Conservation (phyloP, 2,113 vertebrate species). For the Gallinago undulata region DNA sequence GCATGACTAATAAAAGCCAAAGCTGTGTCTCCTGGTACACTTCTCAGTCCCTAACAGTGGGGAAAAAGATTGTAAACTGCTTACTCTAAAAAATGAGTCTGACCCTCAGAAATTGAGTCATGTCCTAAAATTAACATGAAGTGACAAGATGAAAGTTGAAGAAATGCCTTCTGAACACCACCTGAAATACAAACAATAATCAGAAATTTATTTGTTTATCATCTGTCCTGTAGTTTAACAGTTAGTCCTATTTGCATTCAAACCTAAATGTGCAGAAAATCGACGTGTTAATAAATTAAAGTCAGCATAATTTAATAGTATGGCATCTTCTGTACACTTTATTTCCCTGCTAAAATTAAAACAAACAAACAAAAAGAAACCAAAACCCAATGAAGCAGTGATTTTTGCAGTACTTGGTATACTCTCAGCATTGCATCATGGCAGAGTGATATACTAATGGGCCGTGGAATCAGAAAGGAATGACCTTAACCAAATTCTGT, state of each 20-base stretch:
- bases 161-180: neutral
- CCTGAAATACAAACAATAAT: neutral
- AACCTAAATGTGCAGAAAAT: neutral
- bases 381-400: neutral
- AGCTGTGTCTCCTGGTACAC: neutral
- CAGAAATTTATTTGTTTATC: neutral
- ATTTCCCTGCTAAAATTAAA: neutral
- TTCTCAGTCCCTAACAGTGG: neutral
- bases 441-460: neutral
- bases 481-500: neutral
- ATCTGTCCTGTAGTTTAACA: neutral
- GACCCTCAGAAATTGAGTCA: neutral
- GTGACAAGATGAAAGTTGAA: neutral
- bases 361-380: neutral
- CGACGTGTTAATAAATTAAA: neutral
- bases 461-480: neutral
- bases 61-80: neutral
- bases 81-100: neutral
- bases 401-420: neutral
- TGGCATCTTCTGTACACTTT: neutral
- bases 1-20: neutral
- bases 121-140: neutral
- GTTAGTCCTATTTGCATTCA: neutral
- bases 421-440: neutral
- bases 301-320: neutral